Evolutionary conservation across 2,888 invertebrate genomes (phyloP), one percentile per base, ranked within the genome.

Genomic region (Acanthosepion pharaonis): DNA sequence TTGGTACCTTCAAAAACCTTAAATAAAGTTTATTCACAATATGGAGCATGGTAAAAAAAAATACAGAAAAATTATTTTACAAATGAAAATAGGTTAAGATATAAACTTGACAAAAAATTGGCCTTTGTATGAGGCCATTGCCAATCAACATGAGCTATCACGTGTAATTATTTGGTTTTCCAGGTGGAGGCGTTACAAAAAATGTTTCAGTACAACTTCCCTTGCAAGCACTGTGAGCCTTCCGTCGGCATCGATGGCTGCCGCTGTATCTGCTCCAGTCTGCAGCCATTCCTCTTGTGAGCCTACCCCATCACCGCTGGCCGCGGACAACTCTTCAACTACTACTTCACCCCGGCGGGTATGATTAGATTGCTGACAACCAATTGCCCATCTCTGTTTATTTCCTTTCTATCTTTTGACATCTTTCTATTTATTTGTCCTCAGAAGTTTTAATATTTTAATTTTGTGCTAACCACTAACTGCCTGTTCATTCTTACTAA

Each of bases 181-280:
- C 93, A 93, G 93, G 49, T 93, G 93, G 93, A 49, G 93, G 93
- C 93, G 93, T 93, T 93, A 93, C 93, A 93, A 93, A 93, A 93
- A 93, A 53, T 93, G 51, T 93, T 53, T 93, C 93, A 93, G 93
- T 93, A 49, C 93, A 48, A 93, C 93, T 93, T 93, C 93, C 93
- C 6, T 93, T 93, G 53, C 93, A 93, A 53, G 93, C 93, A 93
- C 48, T 93, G 93, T 53, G 53, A 93, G 93, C 49, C 93, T 53
- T 53, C 93, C 53, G 93, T 93, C 53, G 93, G 93, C 53, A 53
- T 49, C 53, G n/a, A 49, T 53, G 53, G 93, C 49, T 78, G 78
- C 78, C 78, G 78, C 78, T 78, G 78, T 78, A 78, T 78, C 78
- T 78, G 78, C 78, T 78, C 78, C 78, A 78, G 78, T 78, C 78